Conservation (phyloP, 2,888 invertebrate genomes). For the Synergus japonicus region DNA sequence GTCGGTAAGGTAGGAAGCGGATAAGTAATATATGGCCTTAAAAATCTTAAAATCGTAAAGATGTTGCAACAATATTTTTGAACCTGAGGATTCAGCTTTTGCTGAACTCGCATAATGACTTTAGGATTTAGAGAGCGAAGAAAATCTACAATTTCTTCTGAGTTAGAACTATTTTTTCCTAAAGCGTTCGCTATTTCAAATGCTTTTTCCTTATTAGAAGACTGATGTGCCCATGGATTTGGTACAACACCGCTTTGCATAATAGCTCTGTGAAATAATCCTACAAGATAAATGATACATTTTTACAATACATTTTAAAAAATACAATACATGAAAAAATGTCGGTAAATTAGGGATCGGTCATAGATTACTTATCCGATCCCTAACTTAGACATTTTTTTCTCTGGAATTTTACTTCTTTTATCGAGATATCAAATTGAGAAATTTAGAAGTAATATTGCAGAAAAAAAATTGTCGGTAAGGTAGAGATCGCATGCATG, state of each 20-base stretch:
- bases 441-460: no score
- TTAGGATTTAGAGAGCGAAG: constrained; percentile 60
- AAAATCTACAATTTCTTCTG: constrained; percentile 59
- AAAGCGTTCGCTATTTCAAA: constrained; percentile 57
- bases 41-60: no score
- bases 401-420: no score
- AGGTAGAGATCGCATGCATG: no score
- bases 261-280: constrained; percentile 68
- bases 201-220: constrained; percentile 48
- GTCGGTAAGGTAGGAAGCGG: no score
- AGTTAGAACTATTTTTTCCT: constrained; percentile 58
- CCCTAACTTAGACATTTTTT: no score
- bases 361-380: no score
- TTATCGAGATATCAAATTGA: no score
- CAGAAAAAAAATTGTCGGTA: no score
- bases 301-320: background rate
- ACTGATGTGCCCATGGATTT: constrained; percentile 53
- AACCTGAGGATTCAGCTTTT: constrained; percentile 57
- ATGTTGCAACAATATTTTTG: background rate
- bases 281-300: constrained; percentile 48
- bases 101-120: constrained; percentile 67
- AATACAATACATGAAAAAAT: no score
- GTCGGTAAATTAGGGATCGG: no score
- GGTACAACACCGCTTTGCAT: constrained; percentile 61
- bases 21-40: no score